Conservation (phyloP, 1,140 invertebrate species). For the Galleria mellonella region DNA sequence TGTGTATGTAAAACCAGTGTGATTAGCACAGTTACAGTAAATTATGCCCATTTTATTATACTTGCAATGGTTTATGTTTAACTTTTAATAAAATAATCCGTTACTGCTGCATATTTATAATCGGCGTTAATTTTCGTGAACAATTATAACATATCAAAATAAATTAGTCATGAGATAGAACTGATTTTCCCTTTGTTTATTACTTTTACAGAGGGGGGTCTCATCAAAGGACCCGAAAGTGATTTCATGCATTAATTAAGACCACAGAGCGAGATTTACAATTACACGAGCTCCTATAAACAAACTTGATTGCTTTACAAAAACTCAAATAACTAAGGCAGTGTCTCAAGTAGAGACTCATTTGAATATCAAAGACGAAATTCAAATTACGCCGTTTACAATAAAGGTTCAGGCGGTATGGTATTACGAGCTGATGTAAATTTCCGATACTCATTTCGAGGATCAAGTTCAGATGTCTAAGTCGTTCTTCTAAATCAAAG, state of each 20-base stretch:
- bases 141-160: not conserved
- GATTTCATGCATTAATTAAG: constrained; percentile 67
- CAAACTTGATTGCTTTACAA: constrained; percentile 74
- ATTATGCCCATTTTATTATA: too few species aligned
- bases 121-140: too few species aligned
- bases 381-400: constrained; percentile 73
- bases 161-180: constrained; percentile 17
- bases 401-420: constrained; percentile 66
- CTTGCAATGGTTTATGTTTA: too few species aligned
- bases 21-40: too few species aligned
- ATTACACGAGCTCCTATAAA: constrained; percentile 68
- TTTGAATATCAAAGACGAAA: constrained; percentile 74
- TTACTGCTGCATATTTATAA: too few species aligned
- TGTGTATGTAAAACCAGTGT: too few species aligned
- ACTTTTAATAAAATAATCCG: too few species aligned
- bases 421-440: constrained; percentile 72
- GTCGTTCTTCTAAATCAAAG: constrained; percentile 43
- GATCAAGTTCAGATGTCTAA: constrained; percentile 63
- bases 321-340: constrained; percentile 74
- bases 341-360: constrained; percentile 72
- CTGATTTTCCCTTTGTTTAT: constrained; percentile 27
- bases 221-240: constrained; percentile 37
- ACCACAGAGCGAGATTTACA: constrained; percentile 66
- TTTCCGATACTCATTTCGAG: constrained; percentile 73
- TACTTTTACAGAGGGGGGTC: constrained; percentile 21